These are phyloP conservation scores for Loripinus fragilis DNA, from an alignment of 2,888 invertebrate genomes.

Conservation along the genomic window DNA sequence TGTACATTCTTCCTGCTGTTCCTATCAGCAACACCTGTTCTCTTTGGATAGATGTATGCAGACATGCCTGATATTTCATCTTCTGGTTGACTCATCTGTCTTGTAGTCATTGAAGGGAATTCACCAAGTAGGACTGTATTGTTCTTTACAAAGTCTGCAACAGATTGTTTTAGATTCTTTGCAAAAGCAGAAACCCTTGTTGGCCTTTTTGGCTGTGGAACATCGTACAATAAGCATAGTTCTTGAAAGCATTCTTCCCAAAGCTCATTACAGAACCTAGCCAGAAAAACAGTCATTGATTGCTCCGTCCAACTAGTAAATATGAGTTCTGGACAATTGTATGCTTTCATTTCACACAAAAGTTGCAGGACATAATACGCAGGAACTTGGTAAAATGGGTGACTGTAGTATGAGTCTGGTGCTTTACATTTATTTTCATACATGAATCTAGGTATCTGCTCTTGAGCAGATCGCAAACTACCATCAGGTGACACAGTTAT, in stretches of 20 bases:
- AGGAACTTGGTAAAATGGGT: slow-evolving; percentile 12
- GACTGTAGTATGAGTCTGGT: background rate
- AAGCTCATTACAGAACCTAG: background rate
- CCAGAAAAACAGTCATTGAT: background rate
- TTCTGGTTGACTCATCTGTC: background rate
- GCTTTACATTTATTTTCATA: slow-evolving; percentile 24
- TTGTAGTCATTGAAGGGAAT: slow-evolving; percentile 5
- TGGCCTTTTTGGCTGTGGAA: background rate
- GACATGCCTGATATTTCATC: background rate
- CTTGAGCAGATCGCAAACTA: background rate
- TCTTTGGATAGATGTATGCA: too few species aligned
- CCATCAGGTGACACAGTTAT: slow-evolving; percentile 26
- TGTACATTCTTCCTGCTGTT: too few species aligned
- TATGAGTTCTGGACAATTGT: slow-evolving; percentile 12
- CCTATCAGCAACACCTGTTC: too few species aligned
- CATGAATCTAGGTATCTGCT: background rate
- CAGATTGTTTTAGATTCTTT: background rate
- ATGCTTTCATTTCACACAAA: slow-evolving; percentile 15
- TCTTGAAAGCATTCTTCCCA: background rate
- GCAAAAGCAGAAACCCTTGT: background rate
- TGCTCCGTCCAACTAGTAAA: slow-evolving; percentile 18
- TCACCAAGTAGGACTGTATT: background rate
- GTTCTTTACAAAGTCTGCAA: background rate
- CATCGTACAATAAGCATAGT: background rate
- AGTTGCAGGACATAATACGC: slow-evolving; percentile 13